Evolutionary conservation across 2,888 invertebrate species (phyloP).

Genomic region (Rhynchonema sp.): DNA sequence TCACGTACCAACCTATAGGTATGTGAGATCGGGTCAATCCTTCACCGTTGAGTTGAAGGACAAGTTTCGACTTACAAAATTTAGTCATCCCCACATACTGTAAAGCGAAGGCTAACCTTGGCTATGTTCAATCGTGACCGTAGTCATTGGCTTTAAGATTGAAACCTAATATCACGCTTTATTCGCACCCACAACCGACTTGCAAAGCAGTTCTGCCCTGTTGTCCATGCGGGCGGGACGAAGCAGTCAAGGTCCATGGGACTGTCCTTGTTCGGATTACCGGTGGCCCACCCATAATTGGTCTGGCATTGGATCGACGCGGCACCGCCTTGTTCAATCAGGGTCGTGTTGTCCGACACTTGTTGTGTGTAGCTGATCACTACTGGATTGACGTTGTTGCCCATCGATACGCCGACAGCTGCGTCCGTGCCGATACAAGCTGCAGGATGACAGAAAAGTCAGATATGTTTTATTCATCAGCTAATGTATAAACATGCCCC

Average conservation of each 20-base stretch:
- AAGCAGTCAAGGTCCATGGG: background rate
- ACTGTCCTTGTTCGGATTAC: background rate
- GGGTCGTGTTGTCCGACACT: background rate
- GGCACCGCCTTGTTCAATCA: background rate
- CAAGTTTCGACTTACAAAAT: too few species aligned
- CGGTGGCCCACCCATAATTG: background rate
- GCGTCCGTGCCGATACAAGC: too few species aligned
- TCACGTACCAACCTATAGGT: too few species aligned
- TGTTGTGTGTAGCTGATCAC: background rate
- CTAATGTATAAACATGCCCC: too few species aligned
- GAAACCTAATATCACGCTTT: too few species aligned
- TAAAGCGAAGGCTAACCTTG: too few species aligned
- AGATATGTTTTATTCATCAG: background rate
- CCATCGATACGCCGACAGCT: too few species aligned
- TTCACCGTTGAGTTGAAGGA: too few species aligned
- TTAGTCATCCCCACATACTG: too few species aligned
- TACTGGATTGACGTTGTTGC: background rate
- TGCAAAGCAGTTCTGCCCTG: background rate
- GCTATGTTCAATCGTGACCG: too few species aligned
- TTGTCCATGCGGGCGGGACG: background rate
- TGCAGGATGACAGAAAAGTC: background rate
- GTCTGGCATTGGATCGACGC: background rate
- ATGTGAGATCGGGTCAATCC: too few species aligned
- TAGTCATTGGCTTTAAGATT: too few species aligned
- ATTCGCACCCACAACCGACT: background rate